phyloP scores from a whole-genome alignment of 2,888 invertebrate species.

The Trissonchulus sp. region DNA sequence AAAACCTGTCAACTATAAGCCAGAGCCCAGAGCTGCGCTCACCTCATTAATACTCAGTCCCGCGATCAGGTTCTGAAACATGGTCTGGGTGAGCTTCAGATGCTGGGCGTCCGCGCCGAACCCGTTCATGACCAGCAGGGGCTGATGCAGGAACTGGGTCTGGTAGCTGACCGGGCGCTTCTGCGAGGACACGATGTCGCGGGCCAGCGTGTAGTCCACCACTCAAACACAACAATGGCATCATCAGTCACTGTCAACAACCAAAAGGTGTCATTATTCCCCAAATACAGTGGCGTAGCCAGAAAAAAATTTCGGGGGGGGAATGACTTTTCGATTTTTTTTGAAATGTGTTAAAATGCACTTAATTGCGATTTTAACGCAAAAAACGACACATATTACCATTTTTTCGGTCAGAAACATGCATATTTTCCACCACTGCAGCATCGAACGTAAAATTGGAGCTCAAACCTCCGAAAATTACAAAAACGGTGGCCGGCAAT shows the following conservation, averaged over 20 bases:
- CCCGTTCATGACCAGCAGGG: slow-evolving; percentile 68
- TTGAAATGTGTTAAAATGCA: too few relatives aligned
- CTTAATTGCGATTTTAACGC: too few relatives aligned
- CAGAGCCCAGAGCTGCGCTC: too few relatives aligned
- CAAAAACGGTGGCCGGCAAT: slow-evolving; percentile 29
- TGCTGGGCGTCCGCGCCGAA: slow-evolving; percentile 57
- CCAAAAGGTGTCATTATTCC: not conserved
- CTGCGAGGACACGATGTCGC: slow-evolving; percentile 76
- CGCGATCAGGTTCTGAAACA: slow-evolving; percentile 98
- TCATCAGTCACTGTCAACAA: not conserved
- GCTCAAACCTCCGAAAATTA: too few relatives aligned
- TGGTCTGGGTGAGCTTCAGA: slow-evolving; percentile 82
- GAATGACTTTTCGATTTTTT: too few relatives aligned
- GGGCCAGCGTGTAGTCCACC: slow-evolving; percentile 69
- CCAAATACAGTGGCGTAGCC: too few relatives aligned
- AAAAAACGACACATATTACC: too few relatives aligned
- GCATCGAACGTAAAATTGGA: too few relatives aligned
- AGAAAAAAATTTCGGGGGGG: too few relatives aligned
- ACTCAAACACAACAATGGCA: slow-evolving; percentile 46
- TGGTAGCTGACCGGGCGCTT: slow-evolving; percentile 65
- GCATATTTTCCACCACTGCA: too few relatives aligned
- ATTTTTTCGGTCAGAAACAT: too few relatives aligned
- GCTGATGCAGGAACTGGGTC: slow-evolving; percentile 73
- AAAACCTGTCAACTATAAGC: too few relatives aligned
- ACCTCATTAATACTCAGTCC: slow-evolving; percentile 86